Percentiles rank a stretch among this genome's conserved stretches.
These are phyloP conservation scores for Buceros bicornis DNA, from an alignment of 2,797 vertebrate species.

Conservation along the genomic window DNA sequence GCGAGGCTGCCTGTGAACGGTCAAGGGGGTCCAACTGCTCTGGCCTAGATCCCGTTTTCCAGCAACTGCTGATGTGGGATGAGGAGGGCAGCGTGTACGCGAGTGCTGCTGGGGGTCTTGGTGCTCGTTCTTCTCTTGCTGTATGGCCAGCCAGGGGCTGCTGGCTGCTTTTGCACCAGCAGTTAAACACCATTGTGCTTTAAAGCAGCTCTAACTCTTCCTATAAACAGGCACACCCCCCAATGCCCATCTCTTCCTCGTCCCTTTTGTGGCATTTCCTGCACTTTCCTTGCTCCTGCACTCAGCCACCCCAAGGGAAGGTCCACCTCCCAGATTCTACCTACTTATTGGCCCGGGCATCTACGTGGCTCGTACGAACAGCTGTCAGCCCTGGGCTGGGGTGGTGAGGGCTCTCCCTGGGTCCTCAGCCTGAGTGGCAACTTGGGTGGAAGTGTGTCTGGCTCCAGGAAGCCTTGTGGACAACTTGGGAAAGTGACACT, in stretches of 20 bases:
- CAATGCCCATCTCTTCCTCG: fast-evolving
- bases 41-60: not conserved
- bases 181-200: not conserved
- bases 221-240: not conserved
- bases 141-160: not conserved
- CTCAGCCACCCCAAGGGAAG: not conserved
- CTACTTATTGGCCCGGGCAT: not conserved
- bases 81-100: fast-evolving
- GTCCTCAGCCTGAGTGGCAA: not conserved
- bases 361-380: fast-evolving
- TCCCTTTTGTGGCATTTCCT: not conserved
- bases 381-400: not conserved
- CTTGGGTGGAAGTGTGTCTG: not conserved
- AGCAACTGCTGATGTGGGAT: fast-evolving
- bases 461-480: not conserved
- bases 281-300: not conserved
- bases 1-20: not conserved
- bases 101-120: not conserved
- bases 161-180: not conserved
- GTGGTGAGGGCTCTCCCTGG: not conserved
- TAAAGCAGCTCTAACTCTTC: not conserved
- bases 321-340: not conserved
- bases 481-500: not conserved
- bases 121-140: not conserved
- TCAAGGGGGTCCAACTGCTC: fast-evolving